phyloP scores from a whole-genome alignment of 2,888 invertebrate species.

The Thalpophila matura region DNA sequence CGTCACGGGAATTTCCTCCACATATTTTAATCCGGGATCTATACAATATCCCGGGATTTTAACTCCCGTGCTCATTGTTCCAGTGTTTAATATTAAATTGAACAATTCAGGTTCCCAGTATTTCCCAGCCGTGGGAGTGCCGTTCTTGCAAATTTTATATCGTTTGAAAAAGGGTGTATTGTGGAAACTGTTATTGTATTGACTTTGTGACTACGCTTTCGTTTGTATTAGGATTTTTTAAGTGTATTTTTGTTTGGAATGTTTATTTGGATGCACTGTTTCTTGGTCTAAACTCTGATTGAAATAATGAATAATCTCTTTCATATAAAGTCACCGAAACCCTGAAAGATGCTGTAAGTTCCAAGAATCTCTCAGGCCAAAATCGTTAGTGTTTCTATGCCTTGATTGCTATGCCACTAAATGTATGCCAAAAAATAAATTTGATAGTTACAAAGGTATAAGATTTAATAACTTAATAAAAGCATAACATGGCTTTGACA shows the following conservation, averaged over 20 bases:
- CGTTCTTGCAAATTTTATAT: constrained; percentile 54
- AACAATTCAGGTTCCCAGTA: constrained; percentile 57
- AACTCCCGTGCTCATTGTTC: constrained; percentile 58
- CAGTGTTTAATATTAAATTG: constrained; percentile 63
- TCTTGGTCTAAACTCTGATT: too few species aligned
- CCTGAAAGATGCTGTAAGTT: too few species aligned
- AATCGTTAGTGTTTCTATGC: too few species aligned
- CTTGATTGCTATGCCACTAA: too few species aligned
- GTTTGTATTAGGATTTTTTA: constrained; percentile 18
- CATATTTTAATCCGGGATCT: constrained; percentile 65
- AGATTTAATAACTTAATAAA: too few species aligned
- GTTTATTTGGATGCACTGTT: too few species aligned
- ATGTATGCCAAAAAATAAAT: too few species aligned
- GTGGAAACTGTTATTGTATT: constrained; percentile 33
- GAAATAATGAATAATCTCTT: too few species aligned
- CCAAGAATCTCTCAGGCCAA: too few species aligned
- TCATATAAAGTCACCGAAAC: too few species aligned
- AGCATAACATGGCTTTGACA: too few species aligned
- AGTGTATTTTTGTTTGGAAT: constrained; percentile 20
- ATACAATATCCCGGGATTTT: constrained; percentile 52
- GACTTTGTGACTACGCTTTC: constrained; percentile 12
- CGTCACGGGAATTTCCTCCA: constrained; percentile 50
- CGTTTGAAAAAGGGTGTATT: constrained; percentile 39
- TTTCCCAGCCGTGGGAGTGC: constrained; percentile 32
- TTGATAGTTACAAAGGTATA: too few species aligned